Evolutionary conservation across 1,140 invertebrate genomes (phyloP), one percentile per base, ranked within the genome.

Genomic region (Zaprionus lachaisei): DNA sequence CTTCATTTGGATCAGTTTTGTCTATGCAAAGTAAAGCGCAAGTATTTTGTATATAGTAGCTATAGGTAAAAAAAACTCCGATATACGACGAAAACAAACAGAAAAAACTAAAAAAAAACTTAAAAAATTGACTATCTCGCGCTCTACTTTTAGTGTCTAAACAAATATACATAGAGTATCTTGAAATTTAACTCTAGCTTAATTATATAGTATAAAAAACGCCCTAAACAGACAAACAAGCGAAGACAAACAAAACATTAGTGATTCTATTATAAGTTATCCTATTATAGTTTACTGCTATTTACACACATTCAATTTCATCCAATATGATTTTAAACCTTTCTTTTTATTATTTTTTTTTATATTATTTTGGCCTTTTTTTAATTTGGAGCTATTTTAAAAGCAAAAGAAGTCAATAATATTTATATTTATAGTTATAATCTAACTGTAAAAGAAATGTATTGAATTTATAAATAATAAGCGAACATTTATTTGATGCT

Each of bases 401-500:
- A 71, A 71, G 66, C 51, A 66, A 64, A 84, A 60, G 55, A 79
- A 89, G 78, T 89, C 79, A 81, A 81, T 64, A 89, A 79, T 83
- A 83, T 69, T 56, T 86, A 80, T 87, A 86, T 64, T 60, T 87
- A 79, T 87, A 86, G 80, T 78, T 83, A 80, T 80, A 69, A 60
- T 34, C 37, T 83, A 80, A 78, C 55, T 82, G 71, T 82, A 85
- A 73, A 81, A 65, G 76, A 80, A 80, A 90, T 83, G 80, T 76
- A 91, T 83, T 81, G 87, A 91, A 87, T 91, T 87, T 91, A 91
- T 91, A 91, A 86, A 72, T 73, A 60, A 41, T 85, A 90, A 90
- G 85, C 44, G 7, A 44, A 72, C 72, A 73, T 38, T 54, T 61
- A 47, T 49, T 63, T 69, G 56, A 57, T 63, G 68, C 54, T 55